These are phyloP conservation scores for Cervus canadensis DNA, from an alignment of 2,113 vertebrate species.

Conservation along the genomic window DNA sequence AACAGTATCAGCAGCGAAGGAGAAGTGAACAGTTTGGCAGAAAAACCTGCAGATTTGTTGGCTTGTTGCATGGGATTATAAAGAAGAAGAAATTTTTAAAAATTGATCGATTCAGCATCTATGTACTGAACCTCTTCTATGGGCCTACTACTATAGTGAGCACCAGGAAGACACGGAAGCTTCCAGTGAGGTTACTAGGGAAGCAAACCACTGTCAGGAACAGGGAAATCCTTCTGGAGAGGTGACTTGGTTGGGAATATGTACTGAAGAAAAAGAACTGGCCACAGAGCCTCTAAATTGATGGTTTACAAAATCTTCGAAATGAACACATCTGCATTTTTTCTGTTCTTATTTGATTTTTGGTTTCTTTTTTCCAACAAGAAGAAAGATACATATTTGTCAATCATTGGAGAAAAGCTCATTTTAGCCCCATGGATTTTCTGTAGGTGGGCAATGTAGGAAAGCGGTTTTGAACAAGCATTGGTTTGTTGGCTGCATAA, in stretches of 20 bases:
- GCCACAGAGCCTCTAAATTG: neutral
- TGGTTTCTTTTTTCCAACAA: neutral
- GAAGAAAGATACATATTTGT: neutral
- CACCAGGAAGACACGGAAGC: no score
- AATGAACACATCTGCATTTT: neutral
- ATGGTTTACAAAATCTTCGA: neutral
- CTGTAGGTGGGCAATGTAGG: neutral
- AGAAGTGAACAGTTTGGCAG: neutral
- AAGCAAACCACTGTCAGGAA: neutral
- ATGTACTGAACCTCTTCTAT: neutral
- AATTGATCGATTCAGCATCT: neutral
- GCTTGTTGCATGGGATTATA: neutral
- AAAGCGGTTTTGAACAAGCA: slow-evolving; percentile 15
- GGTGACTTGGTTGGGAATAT: neutral
- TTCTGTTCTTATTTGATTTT: slow-evolving; percentile 1
- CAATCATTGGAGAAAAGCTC: neutral
- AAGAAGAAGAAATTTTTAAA: neutral
- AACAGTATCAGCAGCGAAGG: neutral
- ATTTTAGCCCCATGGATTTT: neutral
- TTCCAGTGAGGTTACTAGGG: neutral
- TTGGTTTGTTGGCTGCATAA: neutral
- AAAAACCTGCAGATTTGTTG: neutral
- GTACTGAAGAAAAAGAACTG: neutral
- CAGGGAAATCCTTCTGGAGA: neutral
- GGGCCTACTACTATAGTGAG: neutral